Evolutionary conservation across 2,113 vertebrate species (phyloP).

Genomic region (Thymallus thymallus): DNA sequence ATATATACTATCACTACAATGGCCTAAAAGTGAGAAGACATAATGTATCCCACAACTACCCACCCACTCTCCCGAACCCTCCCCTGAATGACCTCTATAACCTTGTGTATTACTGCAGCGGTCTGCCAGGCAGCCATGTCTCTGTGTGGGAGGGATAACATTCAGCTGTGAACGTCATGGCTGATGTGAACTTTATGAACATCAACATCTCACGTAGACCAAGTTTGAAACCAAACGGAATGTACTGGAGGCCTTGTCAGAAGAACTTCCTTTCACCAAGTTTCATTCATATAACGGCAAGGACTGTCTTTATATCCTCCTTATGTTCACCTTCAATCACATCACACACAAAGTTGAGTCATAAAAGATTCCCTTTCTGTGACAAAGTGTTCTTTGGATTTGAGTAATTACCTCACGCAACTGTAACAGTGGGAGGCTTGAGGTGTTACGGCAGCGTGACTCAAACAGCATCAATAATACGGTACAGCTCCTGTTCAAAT

Average conservation of each 20-base stretch:
- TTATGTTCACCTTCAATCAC: background rate
- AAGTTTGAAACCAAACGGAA: background rate
- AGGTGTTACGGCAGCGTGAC: background rate
- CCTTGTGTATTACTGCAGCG: background rate
- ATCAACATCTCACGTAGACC: background rate
- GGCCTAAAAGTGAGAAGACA: background rate
- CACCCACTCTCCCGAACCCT: background rate
- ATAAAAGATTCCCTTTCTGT: background rate
- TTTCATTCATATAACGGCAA: background rate
- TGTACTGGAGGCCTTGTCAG: background rate
- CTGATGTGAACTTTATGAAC: background rate
- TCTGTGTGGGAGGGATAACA: background rate
- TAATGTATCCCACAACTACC: background rate
- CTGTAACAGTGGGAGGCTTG: slow-evolving; percentile 4
- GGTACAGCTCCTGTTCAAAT: background rate
- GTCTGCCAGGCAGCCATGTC: background rate
- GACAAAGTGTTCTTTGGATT: too few species aligned
- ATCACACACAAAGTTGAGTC: background rate
- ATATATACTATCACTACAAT: background rate
- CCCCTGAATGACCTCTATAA: too few species aligned
- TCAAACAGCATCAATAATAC: background rate
- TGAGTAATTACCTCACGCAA: slow-evolving; percentile 5
- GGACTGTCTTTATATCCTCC: background rate
- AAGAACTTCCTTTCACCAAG: background rate
- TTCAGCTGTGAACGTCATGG: background rate